Evolutionary conservation across 2,888 invertebrate species (phyloP).

Genomic region (Lymantria dispar): DNA sequence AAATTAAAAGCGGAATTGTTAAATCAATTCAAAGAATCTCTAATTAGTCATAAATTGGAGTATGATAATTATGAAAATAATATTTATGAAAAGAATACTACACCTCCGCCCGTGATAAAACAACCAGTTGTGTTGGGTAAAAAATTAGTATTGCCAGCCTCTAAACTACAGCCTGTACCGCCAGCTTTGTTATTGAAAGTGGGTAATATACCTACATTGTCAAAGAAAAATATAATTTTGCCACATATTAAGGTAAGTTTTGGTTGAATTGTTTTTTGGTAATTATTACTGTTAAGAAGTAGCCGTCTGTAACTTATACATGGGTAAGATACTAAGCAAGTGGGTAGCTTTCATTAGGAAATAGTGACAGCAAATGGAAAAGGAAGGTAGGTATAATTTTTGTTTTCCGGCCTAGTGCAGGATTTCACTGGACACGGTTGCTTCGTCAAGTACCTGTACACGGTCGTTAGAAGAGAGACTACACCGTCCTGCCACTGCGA

Average conservation of each 20-base stretch:
- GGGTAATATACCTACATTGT: slow-evolving; percentile 31
- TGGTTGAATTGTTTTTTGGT: background rate
- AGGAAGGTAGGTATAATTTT: no score
- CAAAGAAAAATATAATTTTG: slow-evolving; percentile 18
- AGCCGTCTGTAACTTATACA: background rate
- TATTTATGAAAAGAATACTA: background rate
- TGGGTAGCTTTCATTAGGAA: no score
- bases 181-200: slow-evolving; percentile 57
- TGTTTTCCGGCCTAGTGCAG: no score
- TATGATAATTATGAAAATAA: slow-evolving; percentile 37
- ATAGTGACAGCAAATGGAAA: no score
- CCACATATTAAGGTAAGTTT: slow-evolving; percentile 21
- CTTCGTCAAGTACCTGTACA: no score
- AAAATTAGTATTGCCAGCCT: slow-evolving; percentile 62
- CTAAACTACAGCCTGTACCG: slow-evolving; percentile 66
- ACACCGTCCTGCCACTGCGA: no score
- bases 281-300: background rate
- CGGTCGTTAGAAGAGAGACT: no score
- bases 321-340: no score
- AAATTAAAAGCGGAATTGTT: slow-evolving; percentile 43
- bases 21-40: slow-evolving; percentile 40
- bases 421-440: no score
- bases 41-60: slow-evolving; percentile 32
- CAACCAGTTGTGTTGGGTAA: slow-evolving; percentile 17
- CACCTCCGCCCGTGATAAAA: background rate